phyloP scores from a whole-genome alignment of 2,113 vertebrate species.

The Bucco capensis region DNA sequence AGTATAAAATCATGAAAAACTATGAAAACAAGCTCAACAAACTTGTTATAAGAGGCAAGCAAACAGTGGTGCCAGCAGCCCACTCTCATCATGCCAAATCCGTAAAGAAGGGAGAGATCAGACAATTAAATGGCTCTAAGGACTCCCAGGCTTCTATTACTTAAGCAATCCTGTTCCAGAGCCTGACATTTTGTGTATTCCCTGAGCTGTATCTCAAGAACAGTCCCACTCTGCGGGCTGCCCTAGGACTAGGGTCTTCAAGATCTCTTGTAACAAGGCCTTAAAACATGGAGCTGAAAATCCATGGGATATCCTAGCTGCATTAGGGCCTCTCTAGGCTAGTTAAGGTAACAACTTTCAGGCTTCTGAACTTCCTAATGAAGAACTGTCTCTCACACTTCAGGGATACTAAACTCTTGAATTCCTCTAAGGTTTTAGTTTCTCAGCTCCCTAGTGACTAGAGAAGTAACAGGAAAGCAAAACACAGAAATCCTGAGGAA shows the following conservation, averaged over 20 bases:
- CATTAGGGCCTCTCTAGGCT: background rate
- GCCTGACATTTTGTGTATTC: background rate
- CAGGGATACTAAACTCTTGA: background rate
- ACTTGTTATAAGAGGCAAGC: background rate
- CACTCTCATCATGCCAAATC: background rate
- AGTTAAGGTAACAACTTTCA: background rate
- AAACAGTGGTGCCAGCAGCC: background rate
- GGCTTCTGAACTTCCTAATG: background rate
- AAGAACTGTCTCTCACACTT: background rate
- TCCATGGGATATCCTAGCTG: background rate
- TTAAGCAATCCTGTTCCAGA: background rate
- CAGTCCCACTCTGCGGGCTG: background rate
- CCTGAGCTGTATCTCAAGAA: background rate
- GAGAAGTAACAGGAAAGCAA: background rate
- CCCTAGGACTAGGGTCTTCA: background rate
- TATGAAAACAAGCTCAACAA: background rate
- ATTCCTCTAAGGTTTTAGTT: fast-evolving
- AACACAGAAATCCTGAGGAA: background rate
- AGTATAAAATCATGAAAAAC: background rate
- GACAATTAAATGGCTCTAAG: background rate
- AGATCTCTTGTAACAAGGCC: background rate
- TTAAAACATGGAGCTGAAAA: background rate
- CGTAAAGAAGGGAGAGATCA: background rate
- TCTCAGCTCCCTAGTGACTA: background rate
- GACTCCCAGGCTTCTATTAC: background rate